Conservation (phyloP, 1,140 invertebrate genomes). For the Harlomillsia oculata region DNA sequence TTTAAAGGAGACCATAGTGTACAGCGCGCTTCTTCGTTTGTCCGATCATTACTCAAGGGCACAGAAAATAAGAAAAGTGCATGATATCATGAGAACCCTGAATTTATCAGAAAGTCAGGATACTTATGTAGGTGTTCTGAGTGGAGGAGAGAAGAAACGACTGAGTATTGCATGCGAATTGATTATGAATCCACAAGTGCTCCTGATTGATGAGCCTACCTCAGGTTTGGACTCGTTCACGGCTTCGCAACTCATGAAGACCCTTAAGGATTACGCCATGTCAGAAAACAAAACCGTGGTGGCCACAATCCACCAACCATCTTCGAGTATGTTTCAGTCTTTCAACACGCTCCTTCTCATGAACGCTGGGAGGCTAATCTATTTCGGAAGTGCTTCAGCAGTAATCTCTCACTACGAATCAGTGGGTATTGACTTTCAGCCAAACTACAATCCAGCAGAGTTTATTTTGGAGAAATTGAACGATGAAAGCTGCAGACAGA, state of each 20-base stretch:
- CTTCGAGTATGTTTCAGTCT: conserved; percentile 47
- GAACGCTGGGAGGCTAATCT: conserved; percentile 43
- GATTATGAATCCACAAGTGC: conserved; percentile 44
- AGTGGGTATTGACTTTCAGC: conserved; percentile 40
- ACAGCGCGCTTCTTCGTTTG: conserved; percentile 43
- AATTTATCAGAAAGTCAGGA: conserved; percentile 43
- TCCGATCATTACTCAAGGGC: conserved; percentile 39
- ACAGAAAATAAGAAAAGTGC: conserved; percentile 42
- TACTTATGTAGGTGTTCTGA: conserved; percentile 45
- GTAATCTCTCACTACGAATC: conserved; percentile 43
- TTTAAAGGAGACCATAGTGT: conserved; percentile 43
- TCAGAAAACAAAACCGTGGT: conserved; percentile 43
- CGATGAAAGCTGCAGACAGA: conserved; percentile 35
- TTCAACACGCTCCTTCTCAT: conserved; percentile 44
- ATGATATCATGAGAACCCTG: conserved; percentile 43
- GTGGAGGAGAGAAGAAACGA: conserved; percentile 49
- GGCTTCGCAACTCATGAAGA: conserved; percentile 42
- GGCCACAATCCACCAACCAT: conserved; percentile 46
- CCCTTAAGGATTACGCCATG: conserved; percentile 40
- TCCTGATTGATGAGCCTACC: conserved; percentile 48
- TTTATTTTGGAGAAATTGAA: conserved; percentile 43
- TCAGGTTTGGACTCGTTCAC: conserved; percentile 47
- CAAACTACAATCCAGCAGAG: conserved; percentile 47
- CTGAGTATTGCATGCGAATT: conserved; percentile 47
- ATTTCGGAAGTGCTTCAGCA: conserved; percentile 41